Evolutionary conservation across 2,888 invertebrate genomes (phyloP), one percentile per base, ranked within the genome.

Genomic region (Meghimatium bilineatum): DNA sequence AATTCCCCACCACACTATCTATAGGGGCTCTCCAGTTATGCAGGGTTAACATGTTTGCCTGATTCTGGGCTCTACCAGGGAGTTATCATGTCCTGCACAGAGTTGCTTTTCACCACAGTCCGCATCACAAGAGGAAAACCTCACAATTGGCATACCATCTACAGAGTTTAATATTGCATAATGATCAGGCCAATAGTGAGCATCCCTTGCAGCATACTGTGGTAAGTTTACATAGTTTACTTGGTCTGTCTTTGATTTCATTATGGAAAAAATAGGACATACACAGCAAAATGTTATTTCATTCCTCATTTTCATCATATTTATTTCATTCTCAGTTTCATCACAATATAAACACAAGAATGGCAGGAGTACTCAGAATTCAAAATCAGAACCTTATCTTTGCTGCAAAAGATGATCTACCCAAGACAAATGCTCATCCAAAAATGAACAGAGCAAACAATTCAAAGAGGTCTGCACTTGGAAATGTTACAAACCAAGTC

Each of bases 401-500:
- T 38, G 49, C 49, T 49, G 10, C 49, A 38, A 60, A 71, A 32
- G 82, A 38, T 26, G 52, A 52, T 14, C 49, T 29, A 14, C 12
- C 26, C 26, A 85, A 81, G 29, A 84, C 84, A 76, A 86, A 84
- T 52, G 74, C 49, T 29, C 60, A 76, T n/a, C 76, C 63, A 10
- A 78, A 79, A 44, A 74, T 74, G 34, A 29, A 36, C 29, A 23
- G 52, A 38, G 78, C 72, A 36, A 76, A 34, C 17, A 81, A 60
- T 32, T 49, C 20, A n/a, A 79, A 44, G 34, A 8, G 93, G 81
- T 89, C 91, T 60, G 92, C 91, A 26, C 87, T 93, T 5, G 92
- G 91, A 34, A 89, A 89, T 29, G 92, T 93, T 32, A 91, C 92
- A 26, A 92, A 92, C 85, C 91, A 91, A 82, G 86, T 89, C n/a